A percentile compares a stretch with the other conserved stretches of the same genome.
These are phyloP conservation scores for Morelia viridis DNA, from an alignment of 2,797 vertebrate genomes.

Conservation along the genomic window DNA sequence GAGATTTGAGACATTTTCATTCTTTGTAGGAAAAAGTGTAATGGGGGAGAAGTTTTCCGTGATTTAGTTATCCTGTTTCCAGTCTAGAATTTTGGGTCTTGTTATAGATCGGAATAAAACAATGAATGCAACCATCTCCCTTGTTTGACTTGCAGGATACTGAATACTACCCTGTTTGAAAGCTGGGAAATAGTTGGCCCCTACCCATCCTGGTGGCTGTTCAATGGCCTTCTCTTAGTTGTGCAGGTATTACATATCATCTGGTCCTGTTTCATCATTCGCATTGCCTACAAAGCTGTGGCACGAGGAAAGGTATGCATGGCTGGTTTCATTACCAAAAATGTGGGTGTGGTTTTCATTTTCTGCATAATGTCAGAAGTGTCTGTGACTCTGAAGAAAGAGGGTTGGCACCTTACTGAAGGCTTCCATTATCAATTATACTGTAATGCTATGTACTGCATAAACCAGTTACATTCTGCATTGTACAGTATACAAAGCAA, in stretches of 20 bases:
- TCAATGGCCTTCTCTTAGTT: conserved; percentile 86
- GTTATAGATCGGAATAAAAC: background rate
- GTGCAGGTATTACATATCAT: conserved; percentile 89
- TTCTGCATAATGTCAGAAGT: background rate
- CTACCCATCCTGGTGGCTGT: conserved; percentile 96
- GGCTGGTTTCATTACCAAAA: background rate
- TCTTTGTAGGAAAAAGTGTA: conserved; percentile 15
- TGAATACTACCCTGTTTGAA: conserved; percentile 94
- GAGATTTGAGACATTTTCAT: background rate
- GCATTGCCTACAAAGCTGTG: conserved; percentile 89
- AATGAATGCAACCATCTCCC: background rate
- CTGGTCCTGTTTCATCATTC: conserved; percentile 94
- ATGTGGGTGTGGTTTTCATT: background rate
- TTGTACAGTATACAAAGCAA: background rate
- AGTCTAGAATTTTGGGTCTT: background rate
- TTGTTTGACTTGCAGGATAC: conserved; percentile 79
- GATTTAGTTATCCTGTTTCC: background rate
- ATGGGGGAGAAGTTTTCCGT: conserved; percentile 13
- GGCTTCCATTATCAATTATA: background rate
- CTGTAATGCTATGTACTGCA: background rate
- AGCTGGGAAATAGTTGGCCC: conserved; percentile 94
- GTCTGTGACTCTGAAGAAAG: background rate
- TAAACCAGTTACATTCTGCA: background rate
- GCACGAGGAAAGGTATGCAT: conserved; percentile 88
- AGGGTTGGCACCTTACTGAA: background rate